Evolutionary conservation across 2,888 invertebrate genomes (phyloP).

Genomic region (Calameuta filiformis): DNA sequence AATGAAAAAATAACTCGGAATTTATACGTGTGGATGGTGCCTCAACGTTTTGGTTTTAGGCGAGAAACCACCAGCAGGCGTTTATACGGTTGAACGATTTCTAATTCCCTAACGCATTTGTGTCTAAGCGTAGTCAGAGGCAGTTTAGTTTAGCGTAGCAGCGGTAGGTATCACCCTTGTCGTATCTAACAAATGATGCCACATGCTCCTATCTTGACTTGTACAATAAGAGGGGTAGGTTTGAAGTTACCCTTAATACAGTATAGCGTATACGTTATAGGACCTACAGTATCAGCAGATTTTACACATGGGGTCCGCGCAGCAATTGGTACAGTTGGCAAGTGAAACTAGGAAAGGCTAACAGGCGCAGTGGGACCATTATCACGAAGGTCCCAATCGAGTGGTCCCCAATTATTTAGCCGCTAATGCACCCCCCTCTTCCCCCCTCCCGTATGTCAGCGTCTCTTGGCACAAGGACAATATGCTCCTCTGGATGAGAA

Average conservation of each 20-base stretch:
- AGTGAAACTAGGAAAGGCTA: constrained; percentile 44
- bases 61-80: constrained; percentile 10
- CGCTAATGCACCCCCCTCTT: constrained; percentile 47
- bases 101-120: constrained; percentile 35
- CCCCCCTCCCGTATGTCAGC: constrained; percentile 40
- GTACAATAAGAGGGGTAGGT: constrained; percentile 12
- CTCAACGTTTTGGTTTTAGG: not conserved
- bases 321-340: constrained; percentile 54
- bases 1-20: not conserved
- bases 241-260: constrained; percentile 5
- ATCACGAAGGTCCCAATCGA: constrained; percentile 48
- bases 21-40: not conserved
- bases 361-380: constrained; percentile 63
- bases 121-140: constrained; percentile 37
- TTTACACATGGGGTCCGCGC: constrained; percentile 10
- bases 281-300: not conserved
- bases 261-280: not conserved
- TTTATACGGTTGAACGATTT: constrained; percentile 37
- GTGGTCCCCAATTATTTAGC: constrained; percentile 57
- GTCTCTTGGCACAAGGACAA: not conserved
- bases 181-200: constrained; percentile 63
- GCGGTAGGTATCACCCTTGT: constrained; percentile 24
- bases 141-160: constrained; percentile 44
- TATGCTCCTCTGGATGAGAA: not conserved
- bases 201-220: constrained; percentile 64